phyloP scores from a whole-genome alignment of 2,888 invertebrate species.

The Sminthurides aquaticus region DNA sequence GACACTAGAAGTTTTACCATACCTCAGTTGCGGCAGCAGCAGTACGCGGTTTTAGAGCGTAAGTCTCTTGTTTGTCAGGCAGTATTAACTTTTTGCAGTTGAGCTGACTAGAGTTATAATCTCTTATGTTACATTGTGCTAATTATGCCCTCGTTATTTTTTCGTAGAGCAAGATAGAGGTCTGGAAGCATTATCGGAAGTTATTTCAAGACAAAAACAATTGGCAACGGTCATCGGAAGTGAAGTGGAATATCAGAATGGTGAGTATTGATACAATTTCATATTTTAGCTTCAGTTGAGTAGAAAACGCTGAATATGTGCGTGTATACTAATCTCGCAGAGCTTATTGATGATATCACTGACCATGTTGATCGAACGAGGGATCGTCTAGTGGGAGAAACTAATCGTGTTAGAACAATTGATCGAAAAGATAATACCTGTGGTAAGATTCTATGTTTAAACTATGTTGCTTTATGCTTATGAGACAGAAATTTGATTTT shows the following conservation, averaged over 20 bases:
- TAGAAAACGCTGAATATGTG: not conserved
- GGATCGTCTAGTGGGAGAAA: slow-evolving; percentile 60
- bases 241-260: slow-evolving; percentile 72
- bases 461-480: slow-evolving; percentile 5
- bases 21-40: slow-evolving; percentile 53
- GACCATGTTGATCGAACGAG: slow-evolving; percentile 65
- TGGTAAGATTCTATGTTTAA: slow-evolving; percentile 48
- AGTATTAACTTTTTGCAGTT: not conserved
- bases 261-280: slow-evolving; percentile 51
- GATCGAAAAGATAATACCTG: slow-evolving; percentile 64
- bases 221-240: slow-evolving; percentile 65
- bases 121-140: not conserved
- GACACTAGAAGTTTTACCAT: slow-evolving; percentile 48
- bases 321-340: slow-evolving; percentile 48
- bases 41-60: slow-evolving; percentile 57
- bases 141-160: not conserved
- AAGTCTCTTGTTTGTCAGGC: slow-evolving; percentile 17
- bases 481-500: not conserved
- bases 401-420: slow-evolving; percentile 59
- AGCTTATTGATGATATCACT: slow-evolving; percentile 66
- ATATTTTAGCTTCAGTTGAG: no score
- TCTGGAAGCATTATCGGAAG: slow-evolving; percentile 63
- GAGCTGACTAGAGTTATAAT: not conserved
- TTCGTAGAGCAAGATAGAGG: slow-evolving; percentile 65
- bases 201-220: slow-evolving; percentile 66